phyloP scores from a whole-genome alignment of 2,888 invertebrate species.

The Tenodera sinensis region DNA sequence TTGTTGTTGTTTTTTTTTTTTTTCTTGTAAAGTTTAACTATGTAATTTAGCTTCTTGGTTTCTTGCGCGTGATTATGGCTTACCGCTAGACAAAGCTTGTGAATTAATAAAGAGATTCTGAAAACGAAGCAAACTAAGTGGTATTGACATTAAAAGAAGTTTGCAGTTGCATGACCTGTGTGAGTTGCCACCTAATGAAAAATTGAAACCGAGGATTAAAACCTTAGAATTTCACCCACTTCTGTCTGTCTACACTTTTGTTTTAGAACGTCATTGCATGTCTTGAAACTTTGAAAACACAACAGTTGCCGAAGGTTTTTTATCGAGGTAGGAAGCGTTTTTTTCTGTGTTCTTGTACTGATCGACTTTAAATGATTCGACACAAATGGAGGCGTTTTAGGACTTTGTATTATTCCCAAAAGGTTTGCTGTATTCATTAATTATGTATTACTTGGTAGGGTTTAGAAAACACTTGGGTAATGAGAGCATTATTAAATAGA shows the following conservation, averaged over 20 bases:
- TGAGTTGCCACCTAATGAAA: background rate
- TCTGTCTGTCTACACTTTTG: background rate
- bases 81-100: no score
- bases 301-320: background rate
- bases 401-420: background rate
- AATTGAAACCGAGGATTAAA: background rate
- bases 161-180: background rate
- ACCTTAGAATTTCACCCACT: background rate
- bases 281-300: background rate
- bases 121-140: no score
- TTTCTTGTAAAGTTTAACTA: no score
- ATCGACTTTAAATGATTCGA: background rate
- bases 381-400: background rate
- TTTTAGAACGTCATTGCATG: background rate
- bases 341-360: background rate
- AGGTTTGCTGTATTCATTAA: background rate
- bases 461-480: no score
- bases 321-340: background rate
- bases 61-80: no score
- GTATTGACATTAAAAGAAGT: background rate
- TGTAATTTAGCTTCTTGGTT: no score
- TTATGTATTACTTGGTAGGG: no score
- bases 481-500: no score
- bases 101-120: no score
- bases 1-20: no score